Base-by-base conservation (phyloP, 2,888 invertebrate species). In the Lymantria dispar region DNA sequence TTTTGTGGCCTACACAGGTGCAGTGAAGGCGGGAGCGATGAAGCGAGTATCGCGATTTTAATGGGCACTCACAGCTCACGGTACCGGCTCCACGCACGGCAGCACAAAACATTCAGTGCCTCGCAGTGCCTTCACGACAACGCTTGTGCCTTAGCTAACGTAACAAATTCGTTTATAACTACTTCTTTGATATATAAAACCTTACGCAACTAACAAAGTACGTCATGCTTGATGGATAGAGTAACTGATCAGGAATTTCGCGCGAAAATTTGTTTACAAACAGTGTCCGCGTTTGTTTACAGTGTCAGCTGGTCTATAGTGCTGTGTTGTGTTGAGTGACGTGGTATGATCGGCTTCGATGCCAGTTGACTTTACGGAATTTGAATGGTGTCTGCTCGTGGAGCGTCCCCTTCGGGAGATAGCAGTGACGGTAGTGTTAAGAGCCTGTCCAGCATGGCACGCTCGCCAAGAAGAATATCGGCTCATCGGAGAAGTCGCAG, bases 391-490 rank as follows among this genome's bases (percentile, higher is more conserved):
- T 65, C 62, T 56, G 62, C 48, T 45, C 46, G 46, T 2, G 48
- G 52, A 47, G 40, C 40, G 45, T 43, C 50, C 41, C 60, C 51
- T 43, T 41, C 54, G 43, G 48, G 45, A 41, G 52, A 38, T 31
- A 37, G 44, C 42, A 33, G 48, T 37, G 52, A 47, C 39, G 46
- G 48, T n/a, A 47, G 47, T 41, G 36, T 8, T 47, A 37, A 30
- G 40, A 45, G 49, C 36, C 11, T 39, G 13, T 29, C 31, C 30
- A 53, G 33, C 43, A 89, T 91, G 91, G 88, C 89, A 58, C 84
- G 90, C 31, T 90, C 91, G 14, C 89, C 90, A 57, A 74, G 88
- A 50, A 74, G 87, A 72, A 77, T 86, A 44, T 68, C 85, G 8
- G 81, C 83, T 12, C 83, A 82, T 49, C 74, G 89, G 51, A 68